Evolutionary conservation across 2,888 invertebrate species (phyloP).

Genomic region (Lithodes maja): DNA sequence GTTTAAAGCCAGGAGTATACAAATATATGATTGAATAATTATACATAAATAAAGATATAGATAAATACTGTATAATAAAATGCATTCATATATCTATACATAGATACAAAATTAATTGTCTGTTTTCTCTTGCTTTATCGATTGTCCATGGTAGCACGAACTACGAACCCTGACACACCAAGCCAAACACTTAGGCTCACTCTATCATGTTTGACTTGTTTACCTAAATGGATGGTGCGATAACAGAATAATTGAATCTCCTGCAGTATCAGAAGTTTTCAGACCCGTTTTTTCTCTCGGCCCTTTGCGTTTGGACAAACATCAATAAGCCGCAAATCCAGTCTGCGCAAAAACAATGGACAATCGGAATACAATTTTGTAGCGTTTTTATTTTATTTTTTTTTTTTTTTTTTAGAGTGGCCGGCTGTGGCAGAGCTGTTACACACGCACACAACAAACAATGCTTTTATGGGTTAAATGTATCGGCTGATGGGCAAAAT

Average conservation of each 20-base stretch:
- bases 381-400: not conserved
- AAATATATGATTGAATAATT: no score
- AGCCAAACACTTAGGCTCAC: not conserved
- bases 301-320: not conserved
- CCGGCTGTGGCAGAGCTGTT: not conserved
- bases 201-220: not conserved
- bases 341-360: not conserved
- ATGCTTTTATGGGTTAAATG: not conserved
- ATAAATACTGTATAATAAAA: no score
- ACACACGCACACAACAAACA: not conserved
- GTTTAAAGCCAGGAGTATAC: no score
- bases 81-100: no score
- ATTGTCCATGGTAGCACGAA: no score
- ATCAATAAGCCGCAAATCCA: constrained; percentile 1
- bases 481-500: not conserved
- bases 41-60: no score
- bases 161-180: not conserved
- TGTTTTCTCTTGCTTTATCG: no score
- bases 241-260: not conserved
- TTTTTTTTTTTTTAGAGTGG: not conserved
- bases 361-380: not conserved
- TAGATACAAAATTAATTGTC: no score
- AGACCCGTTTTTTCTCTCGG: not conserved
- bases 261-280: not conserved
- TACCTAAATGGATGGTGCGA: not conserved